Evolutionary conservation across 1,140 invertebrate genomes (phyloP).

Genomic region (Heliconius melpomene): DNA sequence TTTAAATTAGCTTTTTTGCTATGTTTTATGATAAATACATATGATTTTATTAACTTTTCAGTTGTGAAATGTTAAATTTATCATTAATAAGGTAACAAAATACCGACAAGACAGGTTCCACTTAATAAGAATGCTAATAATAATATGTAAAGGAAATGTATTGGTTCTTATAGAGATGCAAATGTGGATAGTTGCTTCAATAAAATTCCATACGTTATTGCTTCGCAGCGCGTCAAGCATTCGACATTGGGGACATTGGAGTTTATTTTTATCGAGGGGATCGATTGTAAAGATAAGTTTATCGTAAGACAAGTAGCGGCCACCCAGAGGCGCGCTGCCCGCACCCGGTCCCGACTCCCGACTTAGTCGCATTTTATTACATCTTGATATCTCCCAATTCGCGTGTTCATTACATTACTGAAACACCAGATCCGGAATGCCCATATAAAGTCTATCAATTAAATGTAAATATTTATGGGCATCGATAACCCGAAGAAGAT

Average conservation of each 20-base stretch:
- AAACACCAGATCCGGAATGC: slow-evolving; percentile 57
- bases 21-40: background rate
- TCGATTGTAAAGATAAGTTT: slow-evolving; percentile 79
- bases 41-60: background rate
- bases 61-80: background rate
- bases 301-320: slow-evolving; percentile 79
- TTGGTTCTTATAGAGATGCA: slow-evolving; percentile 75
- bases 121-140: slow-evolving; percentile 66
- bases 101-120: slow-evolving; percentile 24
- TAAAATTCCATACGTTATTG: slow-evolving; percentile 75
- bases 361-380: slow-evolving; percentile 71
- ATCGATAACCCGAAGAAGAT: slow-evolving; percentile 24
- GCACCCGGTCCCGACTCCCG: slow-evolving; percentile 37
- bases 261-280: slow-evolving; percentile 75
- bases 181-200: slow-evolving; percentile 67
- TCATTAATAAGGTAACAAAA: slow-evolving; percentile 32
- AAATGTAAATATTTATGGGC: slow-evolving; percentile 42
- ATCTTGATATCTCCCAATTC: slow-evolving; percentile 72
- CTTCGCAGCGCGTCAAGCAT: slow-evolving; percentile 69
- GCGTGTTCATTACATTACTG: slow-evolving; percentile 73
- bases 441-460: slow-evolving; percentile 49
- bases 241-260: slow-evolving; percentile 60
- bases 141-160: slow-evolving; percentile 74
- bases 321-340: slow-evolving; percentile 58
- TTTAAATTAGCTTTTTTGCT: background rate